These are phyloP conservation scores for Henricia sp. DNA, from an alignment of 53 echinoderm and acorn worm species.

Conservation along the genomic window DNA sequence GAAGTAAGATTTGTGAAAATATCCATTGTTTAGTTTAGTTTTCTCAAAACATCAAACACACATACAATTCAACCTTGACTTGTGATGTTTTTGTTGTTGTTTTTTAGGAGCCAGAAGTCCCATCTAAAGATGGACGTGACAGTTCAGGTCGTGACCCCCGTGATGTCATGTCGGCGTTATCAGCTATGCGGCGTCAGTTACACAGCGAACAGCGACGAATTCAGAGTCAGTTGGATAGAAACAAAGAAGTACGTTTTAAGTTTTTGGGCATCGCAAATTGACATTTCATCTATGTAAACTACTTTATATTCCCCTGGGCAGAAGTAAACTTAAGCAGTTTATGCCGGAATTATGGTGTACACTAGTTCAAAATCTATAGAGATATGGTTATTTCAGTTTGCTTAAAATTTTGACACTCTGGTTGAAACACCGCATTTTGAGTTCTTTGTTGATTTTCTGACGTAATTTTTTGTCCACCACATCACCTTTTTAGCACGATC, in stretches of 20 bases:
- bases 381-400: too few relatives aligned
- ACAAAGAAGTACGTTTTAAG: conserved; percentile 40
- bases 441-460: background rate
- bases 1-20: conserved; percentile 89
- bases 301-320: background rate
- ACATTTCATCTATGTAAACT: background rate
- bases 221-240: conserved; percentile 87
- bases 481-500: conserved; percentile 73
- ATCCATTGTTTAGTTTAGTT: too few relatives aligned
- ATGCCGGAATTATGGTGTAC: too few relatives aligned
- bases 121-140: conserved; percentile 5
- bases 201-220: conserved; percentile 88
- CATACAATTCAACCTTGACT: too few relatives aligned
- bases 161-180: conserved; percentile 90
- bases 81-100: background rate
- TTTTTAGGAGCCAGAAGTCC: conserved; percentile 53
- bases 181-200: conserved; percentile 93
- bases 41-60: too few relatives aligned
- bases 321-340: background rate
- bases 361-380: too few relatives aligned
- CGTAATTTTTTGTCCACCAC: too few relatives aligned
- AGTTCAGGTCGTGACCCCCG: conserved; percentile 54
- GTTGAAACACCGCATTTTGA: too few relatives aligned
- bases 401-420: too few relatives aligned
- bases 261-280: background rate